These are phyloP conservation scores for Odontamblyopus lacepedii DNA, from an alignment of 2,797 vertebrate species.

Conservation along the genomic window DNA sequence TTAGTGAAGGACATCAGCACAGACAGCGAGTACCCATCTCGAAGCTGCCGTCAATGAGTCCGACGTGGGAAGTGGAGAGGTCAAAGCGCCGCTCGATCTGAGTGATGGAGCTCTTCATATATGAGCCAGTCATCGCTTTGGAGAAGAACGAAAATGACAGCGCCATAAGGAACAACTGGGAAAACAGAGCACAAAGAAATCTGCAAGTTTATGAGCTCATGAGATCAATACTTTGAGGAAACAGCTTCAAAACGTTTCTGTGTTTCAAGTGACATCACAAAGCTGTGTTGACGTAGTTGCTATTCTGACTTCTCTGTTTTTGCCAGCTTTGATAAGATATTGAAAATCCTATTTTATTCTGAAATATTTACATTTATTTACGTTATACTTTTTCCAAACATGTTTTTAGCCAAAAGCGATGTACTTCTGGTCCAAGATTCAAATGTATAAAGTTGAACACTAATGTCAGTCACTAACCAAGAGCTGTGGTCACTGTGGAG, in stretches of 20 bases:
- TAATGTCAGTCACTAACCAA: too few relatives aligned
- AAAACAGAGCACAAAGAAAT: conserved; percentile 11
- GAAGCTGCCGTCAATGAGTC: conserved; percentile 92
- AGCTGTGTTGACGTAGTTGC: too few relatives aligned
- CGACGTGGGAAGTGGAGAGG: conserved; percentile 87
- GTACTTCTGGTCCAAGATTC: too few relatives aligned
- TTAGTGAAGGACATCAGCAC: not conserved
- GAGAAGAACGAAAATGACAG: conserved; percentile 86
- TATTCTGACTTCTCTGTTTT: too few relatives aligned
- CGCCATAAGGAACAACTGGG: conserved; percentile 85
- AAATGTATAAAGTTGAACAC: too few relatives aligned
- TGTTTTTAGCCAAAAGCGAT: too few relatives aligned
- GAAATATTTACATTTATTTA: too few relatives aligned
- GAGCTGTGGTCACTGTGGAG: too few relatives aligned
- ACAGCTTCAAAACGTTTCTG: not conserved
- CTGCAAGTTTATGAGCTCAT: not conserved
- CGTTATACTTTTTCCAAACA: too few relatives aligned
- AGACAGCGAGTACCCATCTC: conserved; percentile 83
- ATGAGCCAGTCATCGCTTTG: conserved; percentile 86
- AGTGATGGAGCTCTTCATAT: conserved; percentile 92
- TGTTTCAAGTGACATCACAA: too few relatives aligned
- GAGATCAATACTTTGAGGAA: not conserved
- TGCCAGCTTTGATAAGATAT: too few relatives aligned
- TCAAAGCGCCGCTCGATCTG: conserved; percentile 94
- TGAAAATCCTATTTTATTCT: too few relatives aligned